Conservation (phyloP, 2,113 vertebrate genomes). For the Ptychochromis oligacanthus region DNA sequence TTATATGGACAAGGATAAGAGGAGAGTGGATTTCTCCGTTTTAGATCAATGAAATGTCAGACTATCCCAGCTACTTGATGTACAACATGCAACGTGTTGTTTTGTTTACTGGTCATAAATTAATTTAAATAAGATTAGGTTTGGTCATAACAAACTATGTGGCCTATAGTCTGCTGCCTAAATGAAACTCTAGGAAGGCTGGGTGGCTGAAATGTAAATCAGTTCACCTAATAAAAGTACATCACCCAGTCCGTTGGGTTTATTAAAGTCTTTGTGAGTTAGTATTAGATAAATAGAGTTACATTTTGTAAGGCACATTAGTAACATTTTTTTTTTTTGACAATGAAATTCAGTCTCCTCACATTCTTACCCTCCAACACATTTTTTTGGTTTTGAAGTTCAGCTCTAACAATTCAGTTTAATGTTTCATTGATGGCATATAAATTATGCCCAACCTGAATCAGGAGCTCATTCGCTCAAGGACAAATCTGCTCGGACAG, state of each 20-base stretch:
- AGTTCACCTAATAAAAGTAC: too few species aligned
- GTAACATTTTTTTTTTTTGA: not conserved
- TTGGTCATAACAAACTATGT: not conserved
- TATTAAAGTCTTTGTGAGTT: not conserved
- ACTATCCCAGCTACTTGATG: not conserved
- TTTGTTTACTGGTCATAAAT: not conserved
- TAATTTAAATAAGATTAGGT: not conserved
- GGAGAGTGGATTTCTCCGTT: not conserved
- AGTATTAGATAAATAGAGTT: not conserved
- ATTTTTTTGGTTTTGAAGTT: not conserved
- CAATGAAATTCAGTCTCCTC: not conserved
- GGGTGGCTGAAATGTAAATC: not conserved
- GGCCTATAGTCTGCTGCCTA: not conserved
- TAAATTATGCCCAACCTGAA: constrained; percentile 9
- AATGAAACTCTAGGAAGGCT: not conserved
- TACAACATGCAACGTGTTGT: not conserved
- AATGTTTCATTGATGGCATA: constrained; percentile 36
- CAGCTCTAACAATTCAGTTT: constrained; percentile 2
- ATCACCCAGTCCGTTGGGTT: fast-evolving
- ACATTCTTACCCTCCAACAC: not conserved
- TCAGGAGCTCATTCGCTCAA: constrained; percentile 42
- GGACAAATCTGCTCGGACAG: constrained; percentile 50
- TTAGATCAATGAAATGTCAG: not conserved
- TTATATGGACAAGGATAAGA: not conserved
- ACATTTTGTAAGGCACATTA: not conserved